Conservation (phyloP, 2,113 vertebrate species). For the Theristicus caerulescens region DNA sequence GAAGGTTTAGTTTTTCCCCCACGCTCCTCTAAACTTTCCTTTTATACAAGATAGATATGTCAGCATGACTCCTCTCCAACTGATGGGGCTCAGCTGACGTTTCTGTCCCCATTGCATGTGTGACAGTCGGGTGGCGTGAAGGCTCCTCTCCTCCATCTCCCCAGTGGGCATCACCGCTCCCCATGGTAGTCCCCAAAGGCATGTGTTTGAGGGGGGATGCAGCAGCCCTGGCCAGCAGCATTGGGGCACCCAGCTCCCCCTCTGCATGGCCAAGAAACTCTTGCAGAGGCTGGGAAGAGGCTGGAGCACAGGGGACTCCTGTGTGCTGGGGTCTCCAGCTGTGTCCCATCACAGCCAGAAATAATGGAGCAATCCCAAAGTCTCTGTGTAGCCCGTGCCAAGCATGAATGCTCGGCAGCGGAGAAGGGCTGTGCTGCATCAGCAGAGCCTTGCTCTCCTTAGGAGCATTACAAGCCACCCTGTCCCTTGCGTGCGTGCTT, state of each 20-base stretch:
- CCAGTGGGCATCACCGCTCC: fast-evolving
- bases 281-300: neutral
- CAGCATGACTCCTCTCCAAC: neutral
- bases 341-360: neutral
- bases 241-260: neutral
- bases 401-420: neutral
- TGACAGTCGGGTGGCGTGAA: neutral
- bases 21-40: neutral
- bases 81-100: neutral
- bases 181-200: neutral
- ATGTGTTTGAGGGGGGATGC: neutral
- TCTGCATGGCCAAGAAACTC: neutral
- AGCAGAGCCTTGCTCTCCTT: neutral
- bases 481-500: neutral
- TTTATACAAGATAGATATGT: neutral
- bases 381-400: neutral
- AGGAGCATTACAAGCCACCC: neutral
- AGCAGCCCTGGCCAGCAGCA: neutral
- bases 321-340: neutral
- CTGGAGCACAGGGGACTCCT: neutral
- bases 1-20: neutral
- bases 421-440: neutral
- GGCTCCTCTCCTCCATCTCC: neutral
- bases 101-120: neutral
- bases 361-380: neutral